Evolutionary conservation across 2,888 invertebrate species (phyloP), one percentile per base, ranked within the genome.

Genomic region (Ophion obscuratus): DNA sequence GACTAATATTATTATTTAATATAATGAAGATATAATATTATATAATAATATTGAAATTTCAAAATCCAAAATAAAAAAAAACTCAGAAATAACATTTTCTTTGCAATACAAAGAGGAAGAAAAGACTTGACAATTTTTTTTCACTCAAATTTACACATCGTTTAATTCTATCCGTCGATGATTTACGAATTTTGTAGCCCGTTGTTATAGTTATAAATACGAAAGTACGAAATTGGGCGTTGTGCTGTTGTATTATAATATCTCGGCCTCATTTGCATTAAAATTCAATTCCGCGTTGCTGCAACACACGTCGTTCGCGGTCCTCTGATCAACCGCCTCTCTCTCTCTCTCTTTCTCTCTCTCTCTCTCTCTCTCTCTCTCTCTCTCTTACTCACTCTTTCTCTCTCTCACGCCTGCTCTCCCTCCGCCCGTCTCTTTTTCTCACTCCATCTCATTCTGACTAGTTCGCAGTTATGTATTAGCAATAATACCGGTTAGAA

Each of bases 241-340:
- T 36, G 47, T 66, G 57, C 40, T 77, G 31, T 61, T 59, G 59
- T 70, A 68, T 79, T 62, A 80, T 67, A 74, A 67, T 74, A 77
- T 40, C 64, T 67, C 64, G 74, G 27, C 20, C 75, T 53, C 24
- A 85, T 88, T 85, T 83, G 68, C 83, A 84, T 87, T 36, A 82
- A 79, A 77, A 87, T 83, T 86, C 83, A 83, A 83, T 86, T 86
- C 84, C 84, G 84, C 82, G 82, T 87, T 79, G 44, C 66, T 57
- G 84, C 81, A 86, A 84, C 61, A 64, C 68, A 59, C 40, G 59
- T 77, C 20, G 84, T 80, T 81, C 20, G 64, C 73, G 84, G 74
- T 86, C 75, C 78, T 62, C 68, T 59, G 83, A 81, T 40, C 27
- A 36, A 67, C 27, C 36, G 61, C 44, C 59, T 86, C 36, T 71